Evolutionary conservation across 2,888 invertebrate species (phyloP).

Genomic region (Chesias legatella): DNA sequence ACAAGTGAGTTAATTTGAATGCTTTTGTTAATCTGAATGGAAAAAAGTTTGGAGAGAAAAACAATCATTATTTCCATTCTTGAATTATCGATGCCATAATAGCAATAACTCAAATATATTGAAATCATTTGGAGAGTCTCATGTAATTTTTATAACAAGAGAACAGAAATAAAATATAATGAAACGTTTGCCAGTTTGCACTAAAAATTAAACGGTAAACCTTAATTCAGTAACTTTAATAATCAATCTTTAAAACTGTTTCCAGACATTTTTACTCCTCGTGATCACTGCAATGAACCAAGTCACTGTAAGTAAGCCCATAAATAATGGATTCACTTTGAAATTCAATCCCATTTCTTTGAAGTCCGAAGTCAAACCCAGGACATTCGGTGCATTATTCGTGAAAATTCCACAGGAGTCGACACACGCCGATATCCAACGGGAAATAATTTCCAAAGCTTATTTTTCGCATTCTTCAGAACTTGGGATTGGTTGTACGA

Average conservation of each 20-base stretch:
- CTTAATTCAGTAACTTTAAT: no score
- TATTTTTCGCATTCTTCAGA: conserved; percentile 33
- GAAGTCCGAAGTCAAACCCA: conserved; percentile 42
- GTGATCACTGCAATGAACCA: conserved; percentile 29
- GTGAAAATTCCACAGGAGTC: conserved; percentile 50
- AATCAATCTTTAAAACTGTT: no score
- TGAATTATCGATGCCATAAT: no score
- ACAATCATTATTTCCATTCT: no score
- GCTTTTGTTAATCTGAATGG: neutral
- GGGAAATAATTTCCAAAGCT: conserved; percentile 34
- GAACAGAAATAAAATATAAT: no score
- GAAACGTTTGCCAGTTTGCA: no score
- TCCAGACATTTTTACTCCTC: conserved; percentile 37
- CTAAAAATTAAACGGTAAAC: no score
- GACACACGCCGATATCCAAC: conserved; percentile 13
- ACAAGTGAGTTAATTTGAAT: conserved; percentile 32
- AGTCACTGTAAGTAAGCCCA: conserved; percentile 39
- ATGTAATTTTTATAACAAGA: no score
- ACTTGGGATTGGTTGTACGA: conserved; percentile 39
- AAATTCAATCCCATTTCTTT: conserved; percentile 44
- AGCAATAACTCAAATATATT: no score
- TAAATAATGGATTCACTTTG: conserved; percentile 51
- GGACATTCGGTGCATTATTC: conserved; percentile 41
- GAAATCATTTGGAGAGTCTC: no score
- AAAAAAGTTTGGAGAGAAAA: no score